Evolutionary conservation across 92 coral and sea anemone species (phyloP).

Genomic region (Bergia sp.): DNA sequence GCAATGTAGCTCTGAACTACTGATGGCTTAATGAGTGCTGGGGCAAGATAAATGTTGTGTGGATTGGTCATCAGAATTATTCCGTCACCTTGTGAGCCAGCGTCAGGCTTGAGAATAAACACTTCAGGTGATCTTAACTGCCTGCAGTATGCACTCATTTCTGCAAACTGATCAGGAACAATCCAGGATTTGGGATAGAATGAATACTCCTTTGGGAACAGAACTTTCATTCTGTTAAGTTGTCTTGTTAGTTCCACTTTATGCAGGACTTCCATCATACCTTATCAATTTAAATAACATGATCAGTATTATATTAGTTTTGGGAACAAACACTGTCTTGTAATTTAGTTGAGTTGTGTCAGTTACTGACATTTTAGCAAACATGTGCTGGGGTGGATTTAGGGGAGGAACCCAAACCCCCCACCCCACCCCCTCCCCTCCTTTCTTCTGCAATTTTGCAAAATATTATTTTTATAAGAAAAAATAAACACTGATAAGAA

Average conservation of each 20-base stretch:
- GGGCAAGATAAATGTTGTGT: slow-evolving; percentile 61
- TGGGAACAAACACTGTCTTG: background rate
- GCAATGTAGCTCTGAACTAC: slow-evolving; percentile 77
- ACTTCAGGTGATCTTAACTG: slow-evolving; percentile 54
- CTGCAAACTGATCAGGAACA: slow-evolving; percentile 81
- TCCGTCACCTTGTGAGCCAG: slow-evolving; percentile 91
- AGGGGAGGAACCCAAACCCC: too few species aligned
- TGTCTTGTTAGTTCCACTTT: slow-evolving; percentile 79
- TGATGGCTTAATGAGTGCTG: slow-evolving; percentile 68
- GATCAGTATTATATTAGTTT: background rate
- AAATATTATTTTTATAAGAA: too few species aligned
- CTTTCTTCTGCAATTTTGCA: too few species aligned
- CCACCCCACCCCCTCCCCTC: too few species aligned
- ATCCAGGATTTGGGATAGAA: slow-evolving; percentile 91
- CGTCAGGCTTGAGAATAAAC: slow-evolving; percentile 80
- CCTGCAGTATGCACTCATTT: slow-evolving; percentile 55
- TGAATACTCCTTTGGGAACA: slow-evolving; percentile 77
- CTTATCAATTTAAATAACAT: slow-evolving; percentile 34
- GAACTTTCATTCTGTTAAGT: slow-evolving; percentile 74
- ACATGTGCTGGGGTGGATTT: too few species aligned
- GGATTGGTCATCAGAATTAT: slow-evolving; percentile 76
- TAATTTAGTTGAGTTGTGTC: background rate
- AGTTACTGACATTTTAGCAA: too few species aligned
- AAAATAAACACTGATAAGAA: too few species aligned
- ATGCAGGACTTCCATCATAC: slow-evolving; percentile 81